Evolutionary conservation across 2,797 vertebrate species (phyloP).

Genomic region (Alca torda): DNA sequence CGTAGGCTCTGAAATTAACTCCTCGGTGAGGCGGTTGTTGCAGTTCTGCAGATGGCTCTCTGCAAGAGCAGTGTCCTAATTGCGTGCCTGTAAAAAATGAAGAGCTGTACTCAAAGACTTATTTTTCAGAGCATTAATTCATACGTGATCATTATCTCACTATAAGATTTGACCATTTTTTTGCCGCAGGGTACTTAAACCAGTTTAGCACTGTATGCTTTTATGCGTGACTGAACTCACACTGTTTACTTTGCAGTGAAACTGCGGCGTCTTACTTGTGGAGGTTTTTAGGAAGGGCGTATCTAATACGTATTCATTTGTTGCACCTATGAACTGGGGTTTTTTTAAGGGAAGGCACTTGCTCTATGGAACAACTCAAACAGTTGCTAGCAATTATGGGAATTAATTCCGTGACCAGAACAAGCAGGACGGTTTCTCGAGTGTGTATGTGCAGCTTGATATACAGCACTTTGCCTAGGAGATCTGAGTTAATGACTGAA

Average conservation of each 20-base stretch:
- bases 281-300: background rate
- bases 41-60: background rate
- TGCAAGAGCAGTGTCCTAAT: background rate
- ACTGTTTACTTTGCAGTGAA: background rate
- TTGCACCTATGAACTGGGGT: fast-evolving
- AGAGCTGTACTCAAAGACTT: background rate
- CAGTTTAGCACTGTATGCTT: background rate
- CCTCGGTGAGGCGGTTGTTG: background rate
- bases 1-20: background rate
- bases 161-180: background rate
- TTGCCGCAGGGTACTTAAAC: background rate
- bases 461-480: background rate
- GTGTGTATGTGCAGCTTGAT: background rate
- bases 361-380: background rate
- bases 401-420: background rate
- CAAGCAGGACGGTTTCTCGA: background rate
- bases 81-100: background rate
- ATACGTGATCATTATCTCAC: background rate
- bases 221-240: background rate
- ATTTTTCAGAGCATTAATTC: slow-evolving; percentile 27
- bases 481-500: background rate
- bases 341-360: background rate
- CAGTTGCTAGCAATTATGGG: background rate
- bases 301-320: background rate
- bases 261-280: background rate